These are phyloP conservation scores for Eublepharis macularius DNA, from an alignment of 2,113 vertebrate genomes.

Conservation along the genomic window DNA sequence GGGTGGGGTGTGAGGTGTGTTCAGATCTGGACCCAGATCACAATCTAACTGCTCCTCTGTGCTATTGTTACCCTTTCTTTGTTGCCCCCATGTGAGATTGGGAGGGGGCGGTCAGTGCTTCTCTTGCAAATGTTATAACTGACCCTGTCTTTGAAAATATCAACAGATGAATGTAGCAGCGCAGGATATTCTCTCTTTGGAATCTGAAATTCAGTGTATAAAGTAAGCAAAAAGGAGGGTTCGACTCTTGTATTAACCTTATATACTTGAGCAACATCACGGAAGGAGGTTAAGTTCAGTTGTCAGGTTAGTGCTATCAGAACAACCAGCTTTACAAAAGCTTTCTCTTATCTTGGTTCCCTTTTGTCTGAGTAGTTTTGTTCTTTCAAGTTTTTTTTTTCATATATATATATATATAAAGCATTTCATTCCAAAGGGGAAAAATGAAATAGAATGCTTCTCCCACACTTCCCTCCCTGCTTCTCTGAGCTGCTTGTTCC, in stretches of 20 bases:
- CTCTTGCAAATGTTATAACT: too few species aligned
- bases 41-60: too few species aligned
- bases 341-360: constrained; percentile 17
- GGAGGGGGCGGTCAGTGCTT: too few species aligned
- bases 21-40: too few species aligned
- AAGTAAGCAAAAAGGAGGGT: neutral
- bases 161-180: too few species aligned
- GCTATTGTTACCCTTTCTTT: too few species aligned
- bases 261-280: neutral
- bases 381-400: constrained; percentile 14
- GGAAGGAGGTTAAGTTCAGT: neutral
- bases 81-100: too few species aligned
- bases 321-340: constrained; percentile 23
- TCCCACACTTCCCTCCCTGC: neutral
- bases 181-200: neutral
- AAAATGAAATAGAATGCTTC: constrained; percentile 28
- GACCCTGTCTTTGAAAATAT: too few species aligned
- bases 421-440: constrained; percentile 18
- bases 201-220: neutral
- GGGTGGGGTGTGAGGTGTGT: too few species aligned
- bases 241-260: neutral
- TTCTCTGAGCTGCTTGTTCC: constrained; percentile 19
- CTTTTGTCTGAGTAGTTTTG: constrained; percentile 18
- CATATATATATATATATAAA: constrained; percentile 19
- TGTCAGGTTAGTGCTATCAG: neutral